These are phyloP conservation scores for Anneissia japonica DNA, from an alignment of 35 echinoderm and acorn worm species.

Conservation along the genomic window DNA sequence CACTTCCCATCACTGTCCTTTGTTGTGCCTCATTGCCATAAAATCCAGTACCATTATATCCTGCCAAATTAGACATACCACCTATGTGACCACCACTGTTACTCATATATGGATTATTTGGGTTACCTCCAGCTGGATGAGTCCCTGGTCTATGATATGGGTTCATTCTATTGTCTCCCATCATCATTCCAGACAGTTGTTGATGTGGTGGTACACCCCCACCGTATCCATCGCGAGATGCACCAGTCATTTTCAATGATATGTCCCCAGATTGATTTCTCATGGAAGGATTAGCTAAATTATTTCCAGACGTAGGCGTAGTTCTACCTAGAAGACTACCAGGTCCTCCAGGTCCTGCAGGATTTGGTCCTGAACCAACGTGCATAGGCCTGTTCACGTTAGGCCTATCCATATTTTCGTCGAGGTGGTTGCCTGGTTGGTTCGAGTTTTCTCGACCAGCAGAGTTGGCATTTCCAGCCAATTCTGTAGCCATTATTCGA, in stretches of 20 bases:
- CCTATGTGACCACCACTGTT: not conserved
- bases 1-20: not conserved
- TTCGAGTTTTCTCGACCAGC: slow-evolving; percentile 29
- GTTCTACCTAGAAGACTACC: not conserved
- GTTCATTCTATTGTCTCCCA: slow-evolving; percentile 34
- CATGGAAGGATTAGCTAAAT: slow-evolving; percentile 72
- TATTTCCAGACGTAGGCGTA: slow-evolving; percentile 50
- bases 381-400: slow-evolving; percentile 38
- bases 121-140: slow-evolving; percentile 37
- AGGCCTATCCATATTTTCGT: slow-evolving; percentile 2
- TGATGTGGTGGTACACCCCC: slow-evolving; percentile 10
- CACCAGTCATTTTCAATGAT: slow-evolving; percentile 19
- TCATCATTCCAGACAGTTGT: not conserved
- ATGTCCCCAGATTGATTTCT: slow-evolving; percentile 31
- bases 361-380: slow-evolving; percentile 44
- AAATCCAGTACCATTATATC: not conserved
- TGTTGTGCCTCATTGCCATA: not conserved
- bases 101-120: not conserved
- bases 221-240: slow-evolving; percentile 8
- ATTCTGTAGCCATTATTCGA: slow-evolving; percentile 44
- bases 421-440: slow-evolving; percentile 25
- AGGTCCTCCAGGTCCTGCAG: slow-evolving; percentile 5
- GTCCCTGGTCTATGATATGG: slow-evolving; percentile 42
- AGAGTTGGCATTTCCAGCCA: slow-evolving; percentile 51
- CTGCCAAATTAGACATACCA: not conserved